These are phyloP conservation scores for Phalacrocorax aristotelis DNA, from an alignment of 2,113 vertebrate species.

Conservation along the genomic window DNA sequence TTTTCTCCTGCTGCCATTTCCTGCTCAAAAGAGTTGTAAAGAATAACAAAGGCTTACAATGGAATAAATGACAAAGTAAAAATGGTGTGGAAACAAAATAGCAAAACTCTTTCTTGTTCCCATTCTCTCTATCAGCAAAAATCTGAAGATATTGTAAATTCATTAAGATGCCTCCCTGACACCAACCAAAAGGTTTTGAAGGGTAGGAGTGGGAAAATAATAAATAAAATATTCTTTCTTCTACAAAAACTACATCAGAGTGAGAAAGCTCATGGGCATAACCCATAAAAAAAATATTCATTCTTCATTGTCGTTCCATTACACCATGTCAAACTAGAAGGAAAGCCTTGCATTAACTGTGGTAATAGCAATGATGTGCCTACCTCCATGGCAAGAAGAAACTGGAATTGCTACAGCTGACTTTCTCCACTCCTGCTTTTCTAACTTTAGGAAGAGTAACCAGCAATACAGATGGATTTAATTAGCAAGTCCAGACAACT, in stretches of 20 bases:
- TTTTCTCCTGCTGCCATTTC: not conserved
- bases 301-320: not conserved
- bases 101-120: not conserved
- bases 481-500: not conserved
- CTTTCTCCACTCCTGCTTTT: not conserved
- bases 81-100: not conserved
- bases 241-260: not conserved
- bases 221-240: not conserved
- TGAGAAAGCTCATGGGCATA: not conserved
- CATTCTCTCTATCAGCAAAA: not conserved
- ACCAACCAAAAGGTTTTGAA: not conserved
- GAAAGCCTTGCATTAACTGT: not conserved
- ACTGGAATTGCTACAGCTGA: not conserved
- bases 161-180: not conserved
- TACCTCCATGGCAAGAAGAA: not conserved
- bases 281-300: not conserved
- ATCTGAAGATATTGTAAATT: not conserved
- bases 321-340: not conserved
- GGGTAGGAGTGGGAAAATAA: not conserved
- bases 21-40: not conserved
- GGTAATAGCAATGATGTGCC: not conserved
- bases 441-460: not conserved
- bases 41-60: not conserved
- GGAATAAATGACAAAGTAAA: not conserved
- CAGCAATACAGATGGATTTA: not conserved